phyloP scores from a whole-genome alignment of 1,140 invertebrate genomes.

The Drosophila melanogaster region DNA sequence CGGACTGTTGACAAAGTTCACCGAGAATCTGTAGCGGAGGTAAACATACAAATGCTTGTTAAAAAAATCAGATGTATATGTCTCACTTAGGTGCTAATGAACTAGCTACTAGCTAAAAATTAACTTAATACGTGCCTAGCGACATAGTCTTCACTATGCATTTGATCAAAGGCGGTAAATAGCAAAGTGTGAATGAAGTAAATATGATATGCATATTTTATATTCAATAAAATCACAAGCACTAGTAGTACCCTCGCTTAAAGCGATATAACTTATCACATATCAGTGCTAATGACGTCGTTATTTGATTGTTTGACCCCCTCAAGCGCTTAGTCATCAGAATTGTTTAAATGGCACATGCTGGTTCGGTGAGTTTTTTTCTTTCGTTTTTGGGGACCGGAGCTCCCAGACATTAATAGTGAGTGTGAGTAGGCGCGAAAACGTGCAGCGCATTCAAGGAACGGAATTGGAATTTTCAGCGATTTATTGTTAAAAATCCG shows the following conservation, averaged over 20 bases:
- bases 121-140: no score
- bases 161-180: no score
- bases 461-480: conserved; percentile 13
- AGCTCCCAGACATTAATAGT: not conserved
- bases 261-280: conserved; percentile 6
- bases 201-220: no score
- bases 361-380: conserved; percentile 30
- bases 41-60: not conserved
- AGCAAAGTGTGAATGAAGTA: no score
- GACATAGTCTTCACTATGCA: no score
- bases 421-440: conserved; percentile 25
- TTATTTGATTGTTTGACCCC: conserved; percentile 24
- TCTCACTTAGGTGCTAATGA: conserved; percentile 25
- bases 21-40: conserved; percentile 69
- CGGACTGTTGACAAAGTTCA: conserved; percentile 75
- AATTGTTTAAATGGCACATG: conserved; percentile 37
- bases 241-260: no score
- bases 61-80: conserved; percentile 2
- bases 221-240: no score
- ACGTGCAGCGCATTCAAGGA: conserved; percentile 47
- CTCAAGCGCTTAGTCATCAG: conserved; percentile 40
- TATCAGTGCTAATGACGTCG: conserved; percentile 20
- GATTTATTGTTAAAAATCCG: conserved; percentile 24
- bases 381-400: not conserved
- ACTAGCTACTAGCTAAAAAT: no score